A percentile compares a stretch with the other conserved stretches of the same genome.
Evolutionary conservation across 2,888 invertebrate genomes (phyloP).

Genomic region (Acleris holmiana): DNA sequence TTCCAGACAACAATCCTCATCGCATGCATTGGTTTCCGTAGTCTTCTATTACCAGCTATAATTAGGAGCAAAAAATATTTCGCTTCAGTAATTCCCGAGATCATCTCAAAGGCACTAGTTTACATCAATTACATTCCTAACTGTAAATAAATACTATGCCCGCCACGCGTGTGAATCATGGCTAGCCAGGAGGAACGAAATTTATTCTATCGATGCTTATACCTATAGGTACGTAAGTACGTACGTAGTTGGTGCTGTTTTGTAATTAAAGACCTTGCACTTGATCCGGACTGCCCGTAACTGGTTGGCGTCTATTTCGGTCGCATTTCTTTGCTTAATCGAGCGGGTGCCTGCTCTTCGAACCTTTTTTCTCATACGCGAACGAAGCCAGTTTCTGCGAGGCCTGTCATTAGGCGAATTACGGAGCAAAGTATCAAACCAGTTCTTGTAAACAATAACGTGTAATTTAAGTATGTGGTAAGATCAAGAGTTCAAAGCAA

Average conservation of each 20-base stretch:
- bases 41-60: constrained; percentile 16
- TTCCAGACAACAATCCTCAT: constrained; percentile 6
- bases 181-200: constrained; percentile 14
- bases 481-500: constrained; percentile 1
- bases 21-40: constrained; percentile 15
- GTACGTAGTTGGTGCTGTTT: not conserved
- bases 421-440: constrained; percentile 19
- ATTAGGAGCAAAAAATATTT: constrained; percentile 24
- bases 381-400: constrained; percentile 19
- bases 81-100: constrained; percentile 30
- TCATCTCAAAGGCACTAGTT: constrained; percentile 24
- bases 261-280: constrained; percentile 6
- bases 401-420: constrained; percentile 15
- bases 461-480: constrained; percentile 6
- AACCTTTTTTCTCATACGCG: constrained; percentile 25
- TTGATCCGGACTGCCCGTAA: not conserved
- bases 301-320: constrained; percentile 23
- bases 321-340: constrained; percentile 13
- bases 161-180: not conserved
- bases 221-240: not conserved
- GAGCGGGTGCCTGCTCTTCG: constrained; percentile 23
- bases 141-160: constrained; percentile 25
- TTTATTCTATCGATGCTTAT: not conserved
- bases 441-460: constrained; percentile 19
- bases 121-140: constrained; percentile 24